phyloP scores from a whole-genome alignment of 2,797 vertebrate species.

The Champsocephalus gunnari region DNA sequence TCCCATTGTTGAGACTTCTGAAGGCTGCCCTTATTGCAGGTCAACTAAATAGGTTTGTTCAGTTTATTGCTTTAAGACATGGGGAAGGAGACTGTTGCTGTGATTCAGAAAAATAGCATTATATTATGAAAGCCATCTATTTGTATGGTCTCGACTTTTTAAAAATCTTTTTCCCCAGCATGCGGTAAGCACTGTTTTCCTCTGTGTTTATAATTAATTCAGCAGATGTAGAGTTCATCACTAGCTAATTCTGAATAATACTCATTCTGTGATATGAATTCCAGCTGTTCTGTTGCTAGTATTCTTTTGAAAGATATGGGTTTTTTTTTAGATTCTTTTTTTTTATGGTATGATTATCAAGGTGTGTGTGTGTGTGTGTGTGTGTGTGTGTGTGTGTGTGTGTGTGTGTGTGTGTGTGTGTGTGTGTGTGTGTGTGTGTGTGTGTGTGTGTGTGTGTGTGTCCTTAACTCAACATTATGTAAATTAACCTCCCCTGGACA shows the following conservation, averaged over 20 bases:
- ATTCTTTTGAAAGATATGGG: no score
- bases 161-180: background rate
- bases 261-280: background rate
- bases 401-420: no score
- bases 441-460: no score
- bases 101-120: conserved; percentile 2
- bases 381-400: background rate
- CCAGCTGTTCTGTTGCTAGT: background rate
- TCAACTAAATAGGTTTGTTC: background rate
- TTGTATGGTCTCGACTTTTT: conserved; percentile 4
- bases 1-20: background rate
- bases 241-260: conserved; percentile 20
- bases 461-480: no score
- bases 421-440: no score
- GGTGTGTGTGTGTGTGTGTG: background rate
- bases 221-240: conserved; percentile 40
- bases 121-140: conserved; percentile 20
- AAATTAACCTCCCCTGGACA: no score
- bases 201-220: conserved; percentile 32
- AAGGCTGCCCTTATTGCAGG: conserved; percentile 4
- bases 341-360: background rate
- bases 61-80: background rate
- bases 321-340: background rate
- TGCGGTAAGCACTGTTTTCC: conserved; percentile 17
- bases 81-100: background rate